Percentiles rank a stretch among this genome's conserved stretches.
phyloP scores from a whole-genome alignment of 1,140 invertebrate species.

The Lerema accius region DNA sequence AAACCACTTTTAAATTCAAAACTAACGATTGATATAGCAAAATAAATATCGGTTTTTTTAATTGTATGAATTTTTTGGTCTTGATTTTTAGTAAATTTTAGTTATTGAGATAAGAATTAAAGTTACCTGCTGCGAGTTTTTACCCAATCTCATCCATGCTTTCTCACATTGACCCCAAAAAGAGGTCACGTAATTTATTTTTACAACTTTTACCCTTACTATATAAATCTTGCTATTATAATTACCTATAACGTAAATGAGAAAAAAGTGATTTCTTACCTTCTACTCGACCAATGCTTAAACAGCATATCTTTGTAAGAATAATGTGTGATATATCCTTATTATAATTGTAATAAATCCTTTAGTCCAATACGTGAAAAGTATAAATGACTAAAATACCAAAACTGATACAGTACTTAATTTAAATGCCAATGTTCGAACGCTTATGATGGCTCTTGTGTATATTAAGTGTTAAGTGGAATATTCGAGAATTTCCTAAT shows the following conservation, averaged over 20 bases:
- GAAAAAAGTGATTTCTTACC: slow-evolving; percentile 50
- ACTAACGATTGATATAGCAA: too few species aligned
- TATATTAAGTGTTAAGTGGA: slow-evolving; percentile 53
- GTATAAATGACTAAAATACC: slow-evolving; percentile 54
- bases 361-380: slow-evolving; percentile 56
- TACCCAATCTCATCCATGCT: slow-evolving; percentile 7
- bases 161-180: background rate
- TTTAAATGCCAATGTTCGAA: slow-evolving; percentile 57
- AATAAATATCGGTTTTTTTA: too few species aligned
- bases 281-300: slow-evolving; percentile 75
- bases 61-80: too few species aligned
- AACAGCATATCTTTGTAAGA: slow-evolving; percentile 78
- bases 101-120: background rate
- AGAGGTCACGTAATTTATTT: background rate
- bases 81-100: slow-evolving; percentile 12
- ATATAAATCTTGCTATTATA: slow-evolving; percentile 7
- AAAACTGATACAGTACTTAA: slow-evolving; percentile 77
- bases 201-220: slow-evolving; percentile 1
- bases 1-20: background rate
- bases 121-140: background rate
- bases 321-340: slow-evolving; percentile 79
- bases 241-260: slow-evolving; percentile 30
- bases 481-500: slow-evolving; percentile 57
- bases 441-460: slow-evolving; percentile 50
- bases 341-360: slow-evolving; percentile 71